Conservation (phyloP, 2,113 vertebrate genomes). For the Sorex fumeus region DNA sequence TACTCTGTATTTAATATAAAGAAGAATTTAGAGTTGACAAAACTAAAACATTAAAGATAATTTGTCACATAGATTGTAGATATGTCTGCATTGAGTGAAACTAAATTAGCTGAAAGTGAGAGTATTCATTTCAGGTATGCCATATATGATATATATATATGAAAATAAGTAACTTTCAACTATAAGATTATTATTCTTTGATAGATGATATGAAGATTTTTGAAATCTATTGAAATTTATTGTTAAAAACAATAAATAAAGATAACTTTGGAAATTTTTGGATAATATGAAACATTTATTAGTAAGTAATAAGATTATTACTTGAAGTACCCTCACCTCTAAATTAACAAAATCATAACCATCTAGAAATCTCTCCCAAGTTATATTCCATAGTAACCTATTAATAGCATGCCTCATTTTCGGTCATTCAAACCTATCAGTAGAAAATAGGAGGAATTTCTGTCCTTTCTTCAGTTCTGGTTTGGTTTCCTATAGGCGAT, state of each 20-base stretch:
- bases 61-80: neutral
- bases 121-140: neutral
- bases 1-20: neutral
- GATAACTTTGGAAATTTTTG: neutral
- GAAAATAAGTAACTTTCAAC: neutral
- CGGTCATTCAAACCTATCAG: neutral
- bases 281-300: neutral
- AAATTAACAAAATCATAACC: neutral
- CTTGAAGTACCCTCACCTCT: neutral
- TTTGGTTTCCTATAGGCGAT: neutral
- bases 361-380: neutral
- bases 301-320: neutral
- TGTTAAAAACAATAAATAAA: neutral
- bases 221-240: neutral
- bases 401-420: neutral
- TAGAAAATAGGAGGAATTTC: neutral
- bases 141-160: neutral
- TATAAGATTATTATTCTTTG: neutral
- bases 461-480: neutral
- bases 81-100: neutral
- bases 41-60: neutral
- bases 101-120: neutral
- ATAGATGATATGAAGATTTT: neutral
- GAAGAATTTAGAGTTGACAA: neutral
- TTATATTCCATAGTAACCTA: neutral